These are phyloP conservation scores for Syrista parreyssii DNA, from an alignment of 2,888 invertebrate species.

Conservation along the genomic window DNA sequence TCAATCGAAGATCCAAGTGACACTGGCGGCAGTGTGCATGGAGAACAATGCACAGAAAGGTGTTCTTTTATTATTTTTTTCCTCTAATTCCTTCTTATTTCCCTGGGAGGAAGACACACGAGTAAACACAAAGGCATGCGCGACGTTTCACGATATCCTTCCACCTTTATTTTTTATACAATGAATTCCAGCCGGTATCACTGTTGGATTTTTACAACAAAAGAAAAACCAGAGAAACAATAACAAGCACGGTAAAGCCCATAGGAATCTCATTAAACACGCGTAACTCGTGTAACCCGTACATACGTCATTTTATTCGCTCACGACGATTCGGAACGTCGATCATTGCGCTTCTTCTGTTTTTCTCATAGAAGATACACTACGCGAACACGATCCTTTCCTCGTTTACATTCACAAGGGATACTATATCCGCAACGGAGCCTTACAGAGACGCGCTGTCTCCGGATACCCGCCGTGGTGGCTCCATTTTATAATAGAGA, in stretches of 20 bases:
- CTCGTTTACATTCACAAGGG: neutral
- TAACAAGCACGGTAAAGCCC: neutral
- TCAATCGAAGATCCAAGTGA: constrained; percentile 10
- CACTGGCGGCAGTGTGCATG: neutral
- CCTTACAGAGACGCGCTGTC: neutral
- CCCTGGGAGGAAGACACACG: constrained; percentile 1
- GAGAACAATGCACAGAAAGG: neutral
- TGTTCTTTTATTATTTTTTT: neutral
- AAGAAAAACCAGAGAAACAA: neutral
- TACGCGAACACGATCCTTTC: neutral
- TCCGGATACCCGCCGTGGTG: neutral
- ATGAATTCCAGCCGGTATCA: neutral
- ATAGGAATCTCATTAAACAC: neutral
- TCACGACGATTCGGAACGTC: neutral
- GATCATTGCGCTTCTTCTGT: neutral
- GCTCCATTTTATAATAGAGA: constrained; percentile 4
- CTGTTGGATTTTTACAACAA: neutral
- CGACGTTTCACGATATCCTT: neutral
- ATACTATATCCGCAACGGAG: neutral
- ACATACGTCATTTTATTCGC: neutral
- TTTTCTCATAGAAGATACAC: neutral
- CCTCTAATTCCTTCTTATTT: constrained; percentile 10
- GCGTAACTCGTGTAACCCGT: neutral
- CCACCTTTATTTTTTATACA: neutral
- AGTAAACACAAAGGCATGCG: constrained; percentile 26